Percentiles rank a stretch among this genome's conserved stretches.
Evolutionary conservation across 2,888 invertebrate species (phyloP).

Genomic region (Cantharis nigra): DNA sequence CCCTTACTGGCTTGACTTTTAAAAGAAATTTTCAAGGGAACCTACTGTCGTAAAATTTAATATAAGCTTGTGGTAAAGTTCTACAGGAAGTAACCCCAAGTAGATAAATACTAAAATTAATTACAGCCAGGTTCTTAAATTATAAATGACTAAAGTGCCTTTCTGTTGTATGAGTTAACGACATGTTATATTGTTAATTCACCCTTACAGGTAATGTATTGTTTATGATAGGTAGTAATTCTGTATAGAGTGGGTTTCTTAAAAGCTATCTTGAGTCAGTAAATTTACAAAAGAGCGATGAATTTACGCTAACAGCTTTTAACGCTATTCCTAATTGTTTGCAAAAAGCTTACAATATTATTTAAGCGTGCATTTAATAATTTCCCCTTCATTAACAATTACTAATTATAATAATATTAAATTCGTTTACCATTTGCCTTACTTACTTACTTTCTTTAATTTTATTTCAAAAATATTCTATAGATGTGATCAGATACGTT

Average conservation of each 20-base stretch:
- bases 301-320: slow-evolving; percentile 23
- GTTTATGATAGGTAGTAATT: slow-evolving; percentile 30
- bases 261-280: not conserved
- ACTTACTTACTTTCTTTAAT: not conserved
- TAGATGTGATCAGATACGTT: slow-evolving; percentile 21
- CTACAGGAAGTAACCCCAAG: slow-evolving; percentile 31
- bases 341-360: not conserved
- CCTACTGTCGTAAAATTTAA: slow-evolving; percentile 26
- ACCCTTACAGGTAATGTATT: slow-evolving; percentile 29
- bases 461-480: slow-evolving; percentile 11
- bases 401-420: slow-evolving; percentile 10
- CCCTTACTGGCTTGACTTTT: slow-evolving; percentile 12
- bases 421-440: not conserved
- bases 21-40: slow-evolving; percentile 17
- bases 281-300: slow-evolving; percentile 10
- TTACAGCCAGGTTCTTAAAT: slow-evolving; percentile 34
- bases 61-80: slow-evolving; percentile 24
- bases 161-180: slow-evolving; percentile 31
- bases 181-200: slow-evolving; percentile 31
- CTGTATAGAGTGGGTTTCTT: slow-evolving; percentile 7
- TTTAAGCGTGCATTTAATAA: not conserved
- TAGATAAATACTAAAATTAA: slow-evolving; percentile 36
- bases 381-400: not conserved
- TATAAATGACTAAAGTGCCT: slow-evolving; percentile 36
- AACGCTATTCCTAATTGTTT: slow-evolving; percentile 4